A percentile compares a stretch with the other conserved stretches of the same genome.
Conservation (phyloP, 2,113 vertebrate genomes). For the Phalacrocorax carbo region DNA sequence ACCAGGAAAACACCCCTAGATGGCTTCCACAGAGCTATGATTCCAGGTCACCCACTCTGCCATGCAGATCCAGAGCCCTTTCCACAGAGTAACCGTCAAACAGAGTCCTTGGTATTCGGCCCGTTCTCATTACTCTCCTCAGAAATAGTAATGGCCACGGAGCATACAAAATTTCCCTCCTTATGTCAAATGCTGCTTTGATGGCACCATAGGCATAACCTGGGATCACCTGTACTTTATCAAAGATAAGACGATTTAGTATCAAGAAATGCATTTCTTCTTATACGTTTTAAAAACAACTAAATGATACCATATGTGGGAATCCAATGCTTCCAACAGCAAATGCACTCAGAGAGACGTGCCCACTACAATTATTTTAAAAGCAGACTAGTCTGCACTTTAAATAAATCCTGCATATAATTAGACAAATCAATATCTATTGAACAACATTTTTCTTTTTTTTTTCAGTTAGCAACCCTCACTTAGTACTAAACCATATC, state of each 20-base stretch:
- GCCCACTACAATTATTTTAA: background rate
- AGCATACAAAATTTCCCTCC: background rate
- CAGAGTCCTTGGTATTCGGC: background rate
- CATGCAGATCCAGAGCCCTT: background rate
- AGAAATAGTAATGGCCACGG: background rate
- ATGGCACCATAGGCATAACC: background rate
- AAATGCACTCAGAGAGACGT: background rate
- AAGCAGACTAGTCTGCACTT: background rate
- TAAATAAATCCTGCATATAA: conserved; percentile 23
- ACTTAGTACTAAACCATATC: conserved; percentile 17
- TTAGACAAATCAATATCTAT: conserved; percentile 1
- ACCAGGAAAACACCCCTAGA: background rate
- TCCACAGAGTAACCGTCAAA: background rate
- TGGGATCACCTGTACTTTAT: background rate
- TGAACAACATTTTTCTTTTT: background rate
- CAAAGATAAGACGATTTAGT: background rate
- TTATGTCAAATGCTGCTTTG: background rate
- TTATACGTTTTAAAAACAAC: background rate
- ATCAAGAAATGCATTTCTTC: background rate
- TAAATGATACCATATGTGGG: background rate
- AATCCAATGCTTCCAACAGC: background rate
- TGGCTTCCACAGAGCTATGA: rapidly evolving
- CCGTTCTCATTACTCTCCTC: background rate
- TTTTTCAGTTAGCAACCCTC: conserved; percentile 17
- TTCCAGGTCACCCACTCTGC: background rate